Percentiles rank a stretch among this genome's conserved stretches.
These are phyloP conservation scores for Seriola dumerili DNA, from an alignment of 2,113 vertebrate genomes.

Conservation along the genomic window DNA sequence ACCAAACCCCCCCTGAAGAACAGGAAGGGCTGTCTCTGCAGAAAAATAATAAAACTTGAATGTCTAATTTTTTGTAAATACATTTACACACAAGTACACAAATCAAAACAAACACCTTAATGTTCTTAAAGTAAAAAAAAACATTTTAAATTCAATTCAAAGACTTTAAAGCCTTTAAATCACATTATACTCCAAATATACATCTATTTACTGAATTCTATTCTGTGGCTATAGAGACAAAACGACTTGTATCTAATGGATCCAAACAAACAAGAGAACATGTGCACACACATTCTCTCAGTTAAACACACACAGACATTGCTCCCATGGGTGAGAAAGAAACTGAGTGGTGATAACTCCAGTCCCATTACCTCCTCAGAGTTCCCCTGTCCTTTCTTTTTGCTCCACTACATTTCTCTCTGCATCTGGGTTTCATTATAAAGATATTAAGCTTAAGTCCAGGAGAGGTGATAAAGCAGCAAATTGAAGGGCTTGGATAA, in stretches of 20 bases:
- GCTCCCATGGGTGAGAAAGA: conserved; percentile 35
- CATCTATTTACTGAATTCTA: not conserved
- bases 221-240: not conserved
- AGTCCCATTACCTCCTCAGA: conserved; percentile 54
- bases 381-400: conserved; percentile 18
- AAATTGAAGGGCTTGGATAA: conserved; percentile 73
- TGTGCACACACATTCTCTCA: conserved; percentile 12
- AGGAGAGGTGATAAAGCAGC: conserved; percentile 74
- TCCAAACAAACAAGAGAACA: not conserved
- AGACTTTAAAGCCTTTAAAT: not conserved
- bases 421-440: conserved; percentile 72
- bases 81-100: no score
- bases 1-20: no score
- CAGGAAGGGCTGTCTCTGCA: no score
- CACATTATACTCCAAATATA: not conserved
- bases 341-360: conserved; percentile 47
- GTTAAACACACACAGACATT: not conserved
- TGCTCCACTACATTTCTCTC: conserved; percentile 27
- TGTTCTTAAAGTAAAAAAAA: no score
- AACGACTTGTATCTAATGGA: not conserved
- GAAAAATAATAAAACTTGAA: no score
- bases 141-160: not conserved
- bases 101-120: no score
- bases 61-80: no score
- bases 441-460: conserved; percentile 66